Evolutionary conservation across 2,888 invertebrate species (phyloP), one percentile per base, ranked within the genome.

Genomic region (Philereme transversata): DNA sequence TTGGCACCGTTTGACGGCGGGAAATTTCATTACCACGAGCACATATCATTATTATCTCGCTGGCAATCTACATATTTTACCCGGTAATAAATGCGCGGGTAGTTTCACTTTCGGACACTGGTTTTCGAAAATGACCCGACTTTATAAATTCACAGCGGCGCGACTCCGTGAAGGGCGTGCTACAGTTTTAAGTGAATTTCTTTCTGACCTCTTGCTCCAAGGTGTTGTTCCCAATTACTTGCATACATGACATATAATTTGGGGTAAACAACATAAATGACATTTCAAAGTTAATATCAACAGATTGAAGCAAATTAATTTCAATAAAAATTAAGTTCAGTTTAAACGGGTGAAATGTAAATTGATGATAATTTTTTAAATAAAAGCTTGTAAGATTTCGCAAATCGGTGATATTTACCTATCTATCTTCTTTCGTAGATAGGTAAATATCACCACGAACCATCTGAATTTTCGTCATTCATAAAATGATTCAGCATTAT

Each of bases 1-100:
- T 89, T 91, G 92, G 90, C 92, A 92, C 90, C 90, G 86, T 92
- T 92, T 92, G 92, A 92, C 90, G 87, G 87, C 90, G 89, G 90
- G 90, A 91, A 92, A 92, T 91, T 92, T 92, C 92, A 91, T 92
- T 92, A 91, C 91, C 90, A 91, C 88, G 84, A 89, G 91, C 91
- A 92, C 92, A 92, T 91, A 92, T 92, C 91, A 91, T 92, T 91
- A 92, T 92, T 92, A 91, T 91, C 91, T 91, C 79, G 81, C 81
- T 81, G 79, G 84, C 92, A 91, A 92, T 92, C 92, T 92, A 91
- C 92, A 91, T 91, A 91, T 91, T 92, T 91, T 91, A 89, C 88
- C 83, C 83, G 78, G 89, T 88, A 90, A 91, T 91, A 91, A 91
- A 90, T 89, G 90, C 84, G 82, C 86, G 84, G 84, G 88, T 86